Conservation (phyloP, 2,797 vertebrate genomes). For the Falco naumanni region DNA sequence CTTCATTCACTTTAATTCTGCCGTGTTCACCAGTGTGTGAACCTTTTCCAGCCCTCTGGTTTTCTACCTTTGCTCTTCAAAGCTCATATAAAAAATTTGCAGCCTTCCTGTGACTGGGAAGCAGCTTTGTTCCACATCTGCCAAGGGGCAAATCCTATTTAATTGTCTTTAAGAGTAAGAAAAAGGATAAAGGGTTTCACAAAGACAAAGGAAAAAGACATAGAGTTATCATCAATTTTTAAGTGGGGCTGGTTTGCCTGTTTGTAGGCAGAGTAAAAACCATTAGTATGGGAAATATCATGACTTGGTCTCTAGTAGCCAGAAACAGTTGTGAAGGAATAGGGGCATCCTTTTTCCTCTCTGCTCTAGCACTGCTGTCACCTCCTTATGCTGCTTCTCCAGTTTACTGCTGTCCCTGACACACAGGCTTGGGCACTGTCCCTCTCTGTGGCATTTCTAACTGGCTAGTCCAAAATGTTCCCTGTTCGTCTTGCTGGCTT, state of each 20-base stretch:
- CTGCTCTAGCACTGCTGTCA: background rate
- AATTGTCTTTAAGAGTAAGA: background rate
- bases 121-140: background rate
- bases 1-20: conserved; percentile 31
- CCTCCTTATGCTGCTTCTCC: background rate
- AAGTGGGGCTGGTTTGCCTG: background rate
- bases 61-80: background rate
- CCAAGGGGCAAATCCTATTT: background rate
- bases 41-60: background rate
- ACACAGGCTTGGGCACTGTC: background rate
- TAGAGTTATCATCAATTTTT: background rate
- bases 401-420: background rate
- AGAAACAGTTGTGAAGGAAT: background rate
- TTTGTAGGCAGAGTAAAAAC: background rate
- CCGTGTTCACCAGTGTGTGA: background rate
- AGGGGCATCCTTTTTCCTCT: background rate
- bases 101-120: background rate
- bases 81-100: background rate
- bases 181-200: background rate
- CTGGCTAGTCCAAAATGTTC: background rate
- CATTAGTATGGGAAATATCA: background rate
- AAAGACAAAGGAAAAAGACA: background rate
- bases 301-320: background rate
- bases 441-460: background rate
- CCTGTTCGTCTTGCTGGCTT: background rate